These are phyloP conservation scores for Anolis carolinensis DNA, from an alignment of 2,113 vertebrate genomes.

Conservation along the genomic window DNA sequence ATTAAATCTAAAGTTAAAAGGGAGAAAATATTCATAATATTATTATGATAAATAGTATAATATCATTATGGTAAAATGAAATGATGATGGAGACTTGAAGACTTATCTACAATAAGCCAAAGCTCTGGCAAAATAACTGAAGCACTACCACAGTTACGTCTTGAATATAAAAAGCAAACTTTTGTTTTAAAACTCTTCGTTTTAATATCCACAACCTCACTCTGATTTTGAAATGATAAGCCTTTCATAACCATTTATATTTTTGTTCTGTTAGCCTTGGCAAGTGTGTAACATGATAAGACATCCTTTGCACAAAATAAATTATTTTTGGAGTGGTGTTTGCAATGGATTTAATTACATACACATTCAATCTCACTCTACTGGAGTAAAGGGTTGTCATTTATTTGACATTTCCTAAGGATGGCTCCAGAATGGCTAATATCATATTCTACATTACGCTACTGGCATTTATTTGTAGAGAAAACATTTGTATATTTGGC, in stretches of 20 bases:
- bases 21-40: not conserved
- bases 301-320: constrained; percentile 58
- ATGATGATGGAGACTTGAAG: not conserved
- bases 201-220: constrained; percentile 20
- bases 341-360: constrained; percentile 64
- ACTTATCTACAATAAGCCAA: constrained; percentile 15
- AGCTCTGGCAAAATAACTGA: not conserved
- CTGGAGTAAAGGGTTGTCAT: constrained; percentile 44
- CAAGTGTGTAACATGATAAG: constrained; percentile 41
- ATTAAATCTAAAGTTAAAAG: constrained; percentile 4
- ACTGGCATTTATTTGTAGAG: constrained; percentile 1
- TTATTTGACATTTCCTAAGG: constrained; percentile 46
- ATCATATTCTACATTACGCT: constrained; percentile 27
- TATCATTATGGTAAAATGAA: not conserved
- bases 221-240: constrained; percentile 37
- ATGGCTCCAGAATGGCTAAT: constrained; percentile 41
- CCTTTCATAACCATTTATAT: constrained; percentile 37
- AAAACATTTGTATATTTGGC: constrained; percentile 39
- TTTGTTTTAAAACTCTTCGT: constrained; percentile 34
- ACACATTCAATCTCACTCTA: constrained; percentile 40
- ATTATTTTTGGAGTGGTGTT: constrained; percentile 48
- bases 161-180: not conserved
- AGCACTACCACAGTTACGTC: not conserved
- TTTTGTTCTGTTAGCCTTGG: constrained; percentile 53
- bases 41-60: not conserved